Evolutionary conservation across 2,797 vertebrate genomes (phyloP).

Genomic region (Cygnus olor): DNA sequence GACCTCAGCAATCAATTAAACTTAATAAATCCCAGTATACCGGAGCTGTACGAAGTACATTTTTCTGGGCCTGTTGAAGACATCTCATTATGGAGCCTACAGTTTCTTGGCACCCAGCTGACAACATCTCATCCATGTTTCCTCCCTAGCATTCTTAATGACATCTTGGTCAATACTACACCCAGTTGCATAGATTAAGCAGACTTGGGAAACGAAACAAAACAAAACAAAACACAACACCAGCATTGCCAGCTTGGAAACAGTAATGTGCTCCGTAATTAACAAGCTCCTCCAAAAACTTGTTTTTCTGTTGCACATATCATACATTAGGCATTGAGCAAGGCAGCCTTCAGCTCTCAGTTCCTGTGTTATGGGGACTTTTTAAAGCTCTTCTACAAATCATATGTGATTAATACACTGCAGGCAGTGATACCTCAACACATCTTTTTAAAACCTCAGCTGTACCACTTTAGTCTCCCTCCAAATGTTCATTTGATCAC

Average conservation of each 20-base stretch:
- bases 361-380: not conserved
- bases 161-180: constrained; percentile 28
- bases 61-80: constrained; percentile 22
- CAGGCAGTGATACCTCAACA: not conserved
- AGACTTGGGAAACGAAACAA: not conserved
- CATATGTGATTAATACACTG: not conserved
- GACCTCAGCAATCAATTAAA: constrained; percentile 26
- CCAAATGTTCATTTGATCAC: constrained; percentile 41
- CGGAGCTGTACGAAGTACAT: not conserved
- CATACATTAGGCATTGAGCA: not conserved
- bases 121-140: not conserved
- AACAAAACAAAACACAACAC: not conserved
- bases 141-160: constrained; percentile 45
- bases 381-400: not conserved
- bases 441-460: constrained; percentile 27
- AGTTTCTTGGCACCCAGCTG: constrained; percentile 45
- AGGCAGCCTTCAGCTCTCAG: not conserved
- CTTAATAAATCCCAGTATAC: constrained; percentile 23
- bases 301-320: not conserved
- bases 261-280: not conserved
- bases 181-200: not conserved
- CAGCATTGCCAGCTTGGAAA: not conserved
- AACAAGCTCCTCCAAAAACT: not conserved
- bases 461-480: constrained; percentile 14
- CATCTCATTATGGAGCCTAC: constrained; percentile 29